Evolutionary conservation across 2,888 invertebrate species (phyloP), one percentile per base, ranked within the genome.

Genomic region (Thereva nobilitata): DNA sequence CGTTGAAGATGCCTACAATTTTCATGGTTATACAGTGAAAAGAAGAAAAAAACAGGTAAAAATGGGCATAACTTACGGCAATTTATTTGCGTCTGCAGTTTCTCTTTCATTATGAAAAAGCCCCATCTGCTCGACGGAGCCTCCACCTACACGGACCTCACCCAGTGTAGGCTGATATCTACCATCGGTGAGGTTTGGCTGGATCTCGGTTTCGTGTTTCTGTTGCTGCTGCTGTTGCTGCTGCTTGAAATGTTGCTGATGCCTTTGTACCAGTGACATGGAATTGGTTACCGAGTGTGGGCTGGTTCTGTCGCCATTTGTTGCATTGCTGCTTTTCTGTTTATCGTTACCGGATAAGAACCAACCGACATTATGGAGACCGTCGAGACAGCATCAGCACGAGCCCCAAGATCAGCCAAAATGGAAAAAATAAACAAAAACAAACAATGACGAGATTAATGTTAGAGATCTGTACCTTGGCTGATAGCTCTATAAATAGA

Each of bases 1-100:
- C 80, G 79, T 69, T 78, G 77, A 23, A 78, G 71, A 45, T 61
- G 63, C 10, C 65, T 66, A 42, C 23, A 41, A 45, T 23, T 57
- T 8, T 38, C 37, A 38, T 64, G 35, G 34, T 23, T 63, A 44
- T n/a, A 10, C 3, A 54, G 40, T 41, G 12, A 57, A 49, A 63
- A 54, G 7, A 8, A 5, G 9, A 4, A 53, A 5, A 9, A 49
- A 44, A 66, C 42, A 41, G 23, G 56, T 8, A 55, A 42, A 38
- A 47, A 42, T 7, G 35, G 38, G 8, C 23, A 40, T 45, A 56
- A 64, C 65, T 9, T 65, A 68, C 66, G 37, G 61, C 45, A 50
- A 44, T 52, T 55, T 56, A 56, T 57, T 57, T 38, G 50, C 40
- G 40, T 64, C 67, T 47, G 44, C 52, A 53, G 41, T 66, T 61